Evolutionary conservation across 2,888 invertebrate species (phyloP).

Genomic region (Tetragonula carbonaria): DNA sequence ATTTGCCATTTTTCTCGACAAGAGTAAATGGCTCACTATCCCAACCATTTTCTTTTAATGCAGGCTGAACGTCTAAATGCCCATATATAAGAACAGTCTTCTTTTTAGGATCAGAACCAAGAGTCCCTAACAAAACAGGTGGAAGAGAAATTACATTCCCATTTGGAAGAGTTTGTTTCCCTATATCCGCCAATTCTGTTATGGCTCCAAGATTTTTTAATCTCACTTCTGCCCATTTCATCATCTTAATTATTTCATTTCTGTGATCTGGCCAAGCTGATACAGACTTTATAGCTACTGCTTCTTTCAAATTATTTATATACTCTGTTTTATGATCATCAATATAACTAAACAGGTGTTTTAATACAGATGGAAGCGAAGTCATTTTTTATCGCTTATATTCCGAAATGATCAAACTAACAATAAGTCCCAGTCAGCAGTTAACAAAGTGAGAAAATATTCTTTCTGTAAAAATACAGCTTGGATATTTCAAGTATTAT

Average conservation of each 20-base stretch:
- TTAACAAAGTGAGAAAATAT: neutral
- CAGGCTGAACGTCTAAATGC: conserved; percentile 99
- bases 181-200: conserved; percentile 91
- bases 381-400: conserved; percentile 60
- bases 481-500: too few relatives aligned
- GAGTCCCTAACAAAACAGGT: conserved; percentile 91
- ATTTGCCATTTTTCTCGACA: conserved; percentile 93
- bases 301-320: conserved; percentile 91
- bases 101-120: conserved; percentile 92
- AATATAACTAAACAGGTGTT: conserved; percentile 86
- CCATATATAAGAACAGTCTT: conserved; percentile 98
- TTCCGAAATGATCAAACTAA: neutral
- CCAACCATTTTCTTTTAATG: conserved; percentile 97
- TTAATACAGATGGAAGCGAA: conserved; percentile 70
- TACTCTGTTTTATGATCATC: conserved; percentile 91
- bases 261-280: conserved; percentile 95
- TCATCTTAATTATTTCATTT: conserved; percentile 92
- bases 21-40: conserved; percentile 96
- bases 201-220: conserved; percentile 89
- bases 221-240: conserved; percentile 91
- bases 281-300: conserved; percentile 97
- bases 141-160: conserved; percentile 92
- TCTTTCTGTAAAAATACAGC: neutral
- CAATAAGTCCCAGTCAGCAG: neutral
- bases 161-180: conserved; percentile 89